Evolutionary conservation across 2,888 invertebrate species (phyloP), one percentile per base, ranked within the genome.

Genomic region (Sphaerophoria taeniata): DNA sequence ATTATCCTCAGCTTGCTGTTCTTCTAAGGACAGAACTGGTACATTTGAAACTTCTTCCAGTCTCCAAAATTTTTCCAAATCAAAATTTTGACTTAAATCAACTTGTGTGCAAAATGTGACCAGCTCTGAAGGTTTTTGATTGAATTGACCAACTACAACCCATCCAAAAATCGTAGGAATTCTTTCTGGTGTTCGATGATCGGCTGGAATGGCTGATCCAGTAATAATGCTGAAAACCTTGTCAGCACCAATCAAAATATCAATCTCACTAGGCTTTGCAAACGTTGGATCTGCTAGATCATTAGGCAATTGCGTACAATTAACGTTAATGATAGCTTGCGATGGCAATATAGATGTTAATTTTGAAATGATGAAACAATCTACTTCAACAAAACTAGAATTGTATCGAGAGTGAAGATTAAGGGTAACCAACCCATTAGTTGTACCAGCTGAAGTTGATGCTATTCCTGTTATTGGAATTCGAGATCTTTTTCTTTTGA

Each of bases 381-480:
- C 36, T 4, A 36, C 36, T 36, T 36, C 36, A 36, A 6, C 6
- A 6, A 36, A 36, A 36, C 36, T 36, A 36, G 36, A 36, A n/a
- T n/a, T n/a, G n/a, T n/a, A n/a, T n/a, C n/a, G n/a, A n/a, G n/a
- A n/a, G n/a, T n/a, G n/a, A n/a, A 36, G 36, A 36, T 36, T 36
- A 6, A 6, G 4, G 36, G 36, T 36, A 36, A 36, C 36, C 6
- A 6, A 67, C 73, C 5, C 61, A 33, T 33, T 72, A 58, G 51
- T 58, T 12, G n/a, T 31, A 72, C 72, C 45, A 36, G 36, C 36
- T 36, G 36, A 4, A 36, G 36, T 36, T 36, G 36, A 36, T 36
- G 5, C 71, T 51, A 72, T 11, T 69, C 58, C 53, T 7, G 47
- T 65, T 0, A 65, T 65, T 31, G 5, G 53, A 39, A 73, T 73